A percentile compares a stretch with the other conserved stretches of the same genome.
Evolutionary conservation across 2,888 invertebrate genomes (phyloP).

Genomic region (Minunthozetes semirufus): DNA sequence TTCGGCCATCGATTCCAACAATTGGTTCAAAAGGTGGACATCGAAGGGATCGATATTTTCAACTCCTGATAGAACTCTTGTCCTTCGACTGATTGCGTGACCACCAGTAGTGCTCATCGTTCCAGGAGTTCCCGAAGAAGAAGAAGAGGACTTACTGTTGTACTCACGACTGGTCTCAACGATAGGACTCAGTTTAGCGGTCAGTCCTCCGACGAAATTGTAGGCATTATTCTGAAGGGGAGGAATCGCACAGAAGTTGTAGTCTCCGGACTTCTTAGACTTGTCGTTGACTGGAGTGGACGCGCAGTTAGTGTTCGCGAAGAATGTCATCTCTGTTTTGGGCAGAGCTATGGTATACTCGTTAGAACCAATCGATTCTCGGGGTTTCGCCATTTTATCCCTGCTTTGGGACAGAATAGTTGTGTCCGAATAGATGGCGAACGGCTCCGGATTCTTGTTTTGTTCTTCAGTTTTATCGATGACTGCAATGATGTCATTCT

Average conservation of each 20-base stretch:
- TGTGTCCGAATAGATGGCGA: constrained; percentile 1
- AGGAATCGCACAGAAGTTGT: not conserved
- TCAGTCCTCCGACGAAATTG: constrained; percentile 30
- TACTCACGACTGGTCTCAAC: constrained; percentile 34
- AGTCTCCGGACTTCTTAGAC: not conserved
- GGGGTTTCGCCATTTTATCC: not conserved
- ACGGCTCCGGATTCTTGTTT: not conserved
- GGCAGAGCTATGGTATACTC: not conserved
- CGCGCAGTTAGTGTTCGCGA: not conserved
- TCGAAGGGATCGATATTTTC: not conserved
- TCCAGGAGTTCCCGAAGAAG: not conserved
- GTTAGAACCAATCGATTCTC: not conserved
- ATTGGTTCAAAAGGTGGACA: not conserved
- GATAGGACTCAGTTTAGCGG: constrained; percentile 36
- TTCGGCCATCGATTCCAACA: not conserved
- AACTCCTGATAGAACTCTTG: not conserved
- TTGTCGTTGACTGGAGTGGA: constrained; percentile 21
- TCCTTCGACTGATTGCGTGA: not conserved
- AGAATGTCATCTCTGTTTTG: not conserved
- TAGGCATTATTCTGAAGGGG: not conserved
- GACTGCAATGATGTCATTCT: not conserved
- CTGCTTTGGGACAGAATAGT: not conserved
- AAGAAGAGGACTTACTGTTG: constrained; percentile 34
- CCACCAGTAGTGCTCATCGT: not conserved
- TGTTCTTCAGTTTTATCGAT: not conserved